phyloP scores from a whole-genome alignment of 2,113 vertebrate genomes.

The Gavialis gangeticus region DNA sequence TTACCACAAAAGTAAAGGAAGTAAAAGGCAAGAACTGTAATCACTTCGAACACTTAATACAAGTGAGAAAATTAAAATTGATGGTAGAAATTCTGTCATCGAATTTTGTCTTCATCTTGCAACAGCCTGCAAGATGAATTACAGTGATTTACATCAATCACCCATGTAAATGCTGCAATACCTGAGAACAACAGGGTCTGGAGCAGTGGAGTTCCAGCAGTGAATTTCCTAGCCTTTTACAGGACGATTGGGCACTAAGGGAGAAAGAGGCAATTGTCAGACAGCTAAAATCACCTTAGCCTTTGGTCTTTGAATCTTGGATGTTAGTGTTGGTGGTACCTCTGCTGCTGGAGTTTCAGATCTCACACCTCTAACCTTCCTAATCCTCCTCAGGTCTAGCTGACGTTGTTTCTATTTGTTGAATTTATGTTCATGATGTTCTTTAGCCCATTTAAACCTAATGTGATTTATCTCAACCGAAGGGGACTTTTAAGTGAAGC shows the following conservation, averaged over 20 bases:
- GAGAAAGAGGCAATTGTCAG: accelerated
- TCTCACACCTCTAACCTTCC: neutral
- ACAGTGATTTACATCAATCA: accelerated
- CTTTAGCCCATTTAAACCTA: neutral
- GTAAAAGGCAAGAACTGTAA: neutral
- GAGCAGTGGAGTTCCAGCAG: neutral
- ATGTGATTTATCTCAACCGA: neutral
- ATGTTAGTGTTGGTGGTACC: accelerated
- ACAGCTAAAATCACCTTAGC: neutral
- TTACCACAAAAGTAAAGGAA: neutral
- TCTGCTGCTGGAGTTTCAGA: accelerated
- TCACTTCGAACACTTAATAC: neutral
- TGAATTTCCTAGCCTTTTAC: neutral
- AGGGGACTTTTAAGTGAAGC: neutral
- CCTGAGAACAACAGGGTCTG: neutral
- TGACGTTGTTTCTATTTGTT: neutral
- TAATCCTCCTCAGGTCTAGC: neutral
- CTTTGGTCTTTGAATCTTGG: accelerated
- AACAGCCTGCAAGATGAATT: neutral
- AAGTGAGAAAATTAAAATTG: neutral
- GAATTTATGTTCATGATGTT: neutral
- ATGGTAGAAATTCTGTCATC: neutral
- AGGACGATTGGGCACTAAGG: accelerated
- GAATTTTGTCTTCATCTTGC: neutral
- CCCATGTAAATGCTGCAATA: neutral